Evolutionary conservation across 2,113 vertebrate genomes (phyloP).

Genomic region (Poicephalus gulielmi): DNA sequence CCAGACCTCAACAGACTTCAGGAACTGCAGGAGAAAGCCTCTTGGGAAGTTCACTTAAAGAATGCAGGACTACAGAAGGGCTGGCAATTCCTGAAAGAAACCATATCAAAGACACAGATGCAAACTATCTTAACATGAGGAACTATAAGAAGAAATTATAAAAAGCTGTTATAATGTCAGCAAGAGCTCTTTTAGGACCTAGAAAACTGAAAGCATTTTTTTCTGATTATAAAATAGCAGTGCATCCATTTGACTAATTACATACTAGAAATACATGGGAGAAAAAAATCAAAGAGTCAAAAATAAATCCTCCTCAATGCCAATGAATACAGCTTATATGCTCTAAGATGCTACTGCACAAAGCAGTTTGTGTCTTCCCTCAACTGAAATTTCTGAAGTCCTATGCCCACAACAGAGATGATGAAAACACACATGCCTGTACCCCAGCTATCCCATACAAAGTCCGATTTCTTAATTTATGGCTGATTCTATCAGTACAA

Average conservation of each 20-base stretch:
- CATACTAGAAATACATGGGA: background rate
- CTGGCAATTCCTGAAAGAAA: background rate
- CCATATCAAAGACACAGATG: background rate
- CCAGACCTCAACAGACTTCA: background rate
- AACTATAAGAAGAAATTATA: background rate
- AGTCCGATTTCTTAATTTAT: background rate
- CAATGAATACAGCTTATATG: background rate
- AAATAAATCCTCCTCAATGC: background rate
- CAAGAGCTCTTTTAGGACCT: background rate
- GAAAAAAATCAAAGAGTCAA: background rate
- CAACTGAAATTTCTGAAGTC: background rate
- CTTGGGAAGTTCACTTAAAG: background rate
- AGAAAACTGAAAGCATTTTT: background rate
- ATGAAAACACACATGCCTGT: background rate
- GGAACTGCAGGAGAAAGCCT: background rate
- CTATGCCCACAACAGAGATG: background rate
- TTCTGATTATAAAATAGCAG: background rate
- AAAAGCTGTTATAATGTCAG: background rate
- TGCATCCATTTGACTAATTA: background rate
- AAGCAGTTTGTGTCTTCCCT: background rate
- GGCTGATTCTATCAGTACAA: background rate
- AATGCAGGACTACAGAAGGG: background rate
- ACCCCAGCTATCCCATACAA: background rate
- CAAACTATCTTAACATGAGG: background rate
- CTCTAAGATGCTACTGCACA: background rate